Evolutionary conservation across 2,113 vertebrate species (phyloP), one percentile per base, ranked within the genome.

Genomic region (Sialia sialis): DNA sequence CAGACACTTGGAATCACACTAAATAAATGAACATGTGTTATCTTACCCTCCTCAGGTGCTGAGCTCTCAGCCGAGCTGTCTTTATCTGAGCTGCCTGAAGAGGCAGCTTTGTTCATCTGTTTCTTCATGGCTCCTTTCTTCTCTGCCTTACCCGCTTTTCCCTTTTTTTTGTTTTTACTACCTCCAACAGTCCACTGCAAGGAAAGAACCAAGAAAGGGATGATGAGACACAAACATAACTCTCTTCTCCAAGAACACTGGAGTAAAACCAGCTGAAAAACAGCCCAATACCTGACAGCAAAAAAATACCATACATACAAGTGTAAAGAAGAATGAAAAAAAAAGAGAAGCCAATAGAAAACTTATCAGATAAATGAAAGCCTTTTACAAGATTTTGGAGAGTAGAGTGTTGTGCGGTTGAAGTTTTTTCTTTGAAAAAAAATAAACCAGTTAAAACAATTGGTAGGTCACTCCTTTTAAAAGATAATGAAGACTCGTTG

Each of bases 121-220:
- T 99, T 99, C 97, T 99, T 99, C 84, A 98, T 98, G 19, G 98
- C 80, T 85, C 98, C 99, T 96, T 99, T 99, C 97, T 99, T 99
- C 80, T 99, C 99, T 18, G 98, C 98, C 97, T 99, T 99, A 66
- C 98, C 98, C 49, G 89, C 96, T 93, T 99, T 99, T 63, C 98
- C 98, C 95, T 99, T 99, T 98, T 99, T 99, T 97, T 99, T 99
- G 95, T 98, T 99, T 98, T 99, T 99, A 95, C 99, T 99, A 87
- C 98, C 99, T 87, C 99, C 99, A 68, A 99, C 99, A 48, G 99
- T 99, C 99, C 99, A 99, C 99, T 99, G 93, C 20, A 97, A 96
- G 34, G 90, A 70, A 90, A 91, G 72, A 88, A 75, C 1, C 51
- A 88, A 85, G 49, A 93, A 83, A 94, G 17, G 34, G 87, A 89